Percentiles rank a stretch among this genome's conserved stretches.
phyloP scores from a whole-genome alignment of 2,888 invertebrate species.

The Leptinotarsa rubiginosa region DNA sequence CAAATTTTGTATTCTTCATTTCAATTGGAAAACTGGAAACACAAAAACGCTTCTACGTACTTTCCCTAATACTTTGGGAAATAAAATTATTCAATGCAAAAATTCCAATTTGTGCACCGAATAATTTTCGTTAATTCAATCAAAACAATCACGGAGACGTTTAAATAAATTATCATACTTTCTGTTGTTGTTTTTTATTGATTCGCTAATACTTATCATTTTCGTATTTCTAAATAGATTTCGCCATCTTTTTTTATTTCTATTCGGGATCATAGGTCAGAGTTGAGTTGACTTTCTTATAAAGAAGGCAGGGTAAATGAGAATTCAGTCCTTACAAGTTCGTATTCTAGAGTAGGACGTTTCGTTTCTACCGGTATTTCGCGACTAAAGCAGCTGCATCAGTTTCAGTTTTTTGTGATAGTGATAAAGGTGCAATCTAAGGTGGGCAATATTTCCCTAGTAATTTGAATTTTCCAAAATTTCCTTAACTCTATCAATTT shows the following conservation, averaged over 20 bases:
- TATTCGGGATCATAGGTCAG: not conserved
- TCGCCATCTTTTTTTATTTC: conserved; percentile 6
- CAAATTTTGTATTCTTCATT: no score
- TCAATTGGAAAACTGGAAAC: no score
- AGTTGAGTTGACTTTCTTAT: not conserved
- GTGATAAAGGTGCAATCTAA: not conserved
- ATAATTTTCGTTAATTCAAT: not conserved
- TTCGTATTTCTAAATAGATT: conserved; percentile 2
- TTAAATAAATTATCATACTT: not conserved
- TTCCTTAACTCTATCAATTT: not conserved
- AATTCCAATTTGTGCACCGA: not conserved
- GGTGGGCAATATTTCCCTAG: not conserved
- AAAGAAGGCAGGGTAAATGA: not conserved
- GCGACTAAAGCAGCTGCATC: not conserved
- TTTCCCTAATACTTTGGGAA: no score
- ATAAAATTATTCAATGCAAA: no score
- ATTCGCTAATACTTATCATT: not conserved
- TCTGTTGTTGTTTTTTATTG: not conserved
- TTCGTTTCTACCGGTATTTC: not conserved
- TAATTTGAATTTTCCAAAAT: not conserved
- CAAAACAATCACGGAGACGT: not conserved
- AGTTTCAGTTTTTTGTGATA: not conserved
- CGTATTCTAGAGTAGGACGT: not conserved
- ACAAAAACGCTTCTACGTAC: no score
- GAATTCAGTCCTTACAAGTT: not conserved